A percentile compares a stretch with the other conserved stretches of the same genome.
phyloP scores from a whole-genome alignment of 1,140 invertebrate genomes.

The Zaprionus nigranus region DNA sequence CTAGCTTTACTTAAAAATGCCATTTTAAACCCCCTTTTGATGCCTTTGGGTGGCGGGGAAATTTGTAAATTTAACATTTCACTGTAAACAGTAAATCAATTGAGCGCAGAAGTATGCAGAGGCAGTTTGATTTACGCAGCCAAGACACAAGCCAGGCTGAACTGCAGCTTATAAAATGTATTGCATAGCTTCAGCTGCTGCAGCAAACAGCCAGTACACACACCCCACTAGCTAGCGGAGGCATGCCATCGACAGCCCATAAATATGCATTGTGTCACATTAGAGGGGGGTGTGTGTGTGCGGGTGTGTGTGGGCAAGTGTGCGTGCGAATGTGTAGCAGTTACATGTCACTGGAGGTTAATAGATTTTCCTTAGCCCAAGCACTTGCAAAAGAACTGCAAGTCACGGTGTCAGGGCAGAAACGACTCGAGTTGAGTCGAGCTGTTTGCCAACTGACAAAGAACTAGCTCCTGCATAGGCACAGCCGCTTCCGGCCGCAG shows the following conservation, averaged over 20 bases:
- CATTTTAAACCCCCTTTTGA: too few relatives aligned
- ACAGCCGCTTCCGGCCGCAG: conserved; percentile 28
- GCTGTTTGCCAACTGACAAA: conserved; percentile 12
- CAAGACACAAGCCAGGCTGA: conserved; percentile 24
- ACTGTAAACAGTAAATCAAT: conserved; percentile 7
- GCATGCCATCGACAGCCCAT: conserved; percentile 52
- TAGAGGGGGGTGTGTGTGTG: conserved; percentile 35
- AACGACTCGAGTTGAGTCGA: conserved; percentile 11
- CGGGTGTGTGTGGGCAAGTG: background rate
- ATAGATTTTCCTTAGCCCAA: conserved; percentile 77
- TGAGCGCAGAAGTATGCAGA: conserved; percentile 27
- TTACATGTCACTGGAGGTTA: conserved; percentile 78
- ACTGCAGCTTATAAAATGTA: conserved; percentile 25
- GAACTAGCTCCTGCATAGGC: background rate
- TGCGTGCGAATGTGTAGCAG: conserved; percentile 28
- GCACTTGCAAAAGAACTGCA: conserved; percentile 55
- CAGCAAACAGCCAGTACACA: conserved; percentile 1
- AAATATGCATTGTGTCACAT: conserved; percentile 82
- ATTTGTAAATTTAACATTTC: too few relatives aligned
- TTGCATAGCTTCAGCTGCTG: conserved; percentile 50
- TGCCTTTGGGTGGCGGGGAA: too few relatives aligned
- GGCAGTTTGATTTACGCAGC: conserved; percentile 49
- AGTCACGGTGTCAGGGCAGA: conserved; percentile 64
- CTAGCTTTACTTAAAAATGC: too few relatives aligned
- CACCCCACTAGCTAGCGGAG: background rate